phyloP scores from a whole-genome alignment of 2,797 vertebrate genomes.

The Delichon dasypus region DNA sequence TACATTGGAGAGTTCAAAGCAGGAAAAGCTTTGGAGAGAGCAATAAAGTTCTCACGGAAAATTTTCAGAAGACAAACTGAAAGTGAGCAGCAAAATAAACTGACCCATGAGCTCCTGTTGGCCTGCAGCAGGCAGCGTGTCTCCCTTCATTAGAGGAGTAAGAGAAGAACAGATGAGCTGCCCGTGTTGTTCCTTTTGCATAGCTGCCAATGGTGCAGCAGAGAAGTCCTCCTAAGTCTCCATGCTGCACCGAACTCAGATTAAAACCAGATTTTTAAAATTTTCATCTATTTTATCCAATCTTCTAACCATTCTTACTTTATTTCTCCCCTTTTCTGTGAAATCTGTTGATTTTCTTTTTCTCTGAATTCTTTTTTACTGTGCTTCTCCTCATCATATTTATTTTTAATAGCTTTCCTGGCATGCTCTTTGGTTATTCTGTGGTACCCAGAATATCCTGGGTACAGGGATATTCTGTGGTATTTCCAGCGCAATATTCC shows the following conservation, averaged over 20 bases:
- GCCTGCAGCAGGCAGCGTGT: neutral
- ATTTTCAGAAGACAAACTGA: neutral
- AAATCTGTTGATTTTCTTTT: neutral
- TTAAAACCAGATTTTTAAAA: neutral
- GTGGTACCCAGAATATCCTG: neutral
- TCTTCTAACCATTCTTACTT: neutral
- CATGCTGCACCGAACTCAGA: neutral
- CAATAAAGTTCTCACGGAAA: neutral
- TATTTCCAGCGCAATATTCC: neutral
- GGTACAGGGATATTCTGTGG: neutral
- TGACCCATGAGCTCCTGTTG: neutral
- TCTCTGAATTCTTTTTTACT: neutral
- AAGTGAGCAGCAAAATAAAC: neutral
- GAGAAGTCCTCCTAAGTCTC: neutral
- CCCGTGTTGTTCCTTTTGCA: neutral
- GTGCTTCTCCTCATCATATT: neutral
- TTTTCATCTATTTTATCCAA: fast-evolving
- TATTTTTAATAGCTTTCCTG: neutral
- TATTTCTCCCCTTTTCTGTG: neutral
- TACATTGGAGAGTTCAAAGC: neutral
- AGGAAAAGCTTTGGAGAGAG: neutral
- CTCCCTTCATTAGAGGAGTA: neutral
- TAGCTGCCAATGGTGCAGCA: neutral
- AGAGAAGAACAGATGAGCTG: neutral
- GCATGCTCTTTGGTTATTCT: neutral